Evolutionary conservation across 2,113 vertebrate genomes (phyloP).

Genomic region (Hymenochirus boettgeri): DNA sequence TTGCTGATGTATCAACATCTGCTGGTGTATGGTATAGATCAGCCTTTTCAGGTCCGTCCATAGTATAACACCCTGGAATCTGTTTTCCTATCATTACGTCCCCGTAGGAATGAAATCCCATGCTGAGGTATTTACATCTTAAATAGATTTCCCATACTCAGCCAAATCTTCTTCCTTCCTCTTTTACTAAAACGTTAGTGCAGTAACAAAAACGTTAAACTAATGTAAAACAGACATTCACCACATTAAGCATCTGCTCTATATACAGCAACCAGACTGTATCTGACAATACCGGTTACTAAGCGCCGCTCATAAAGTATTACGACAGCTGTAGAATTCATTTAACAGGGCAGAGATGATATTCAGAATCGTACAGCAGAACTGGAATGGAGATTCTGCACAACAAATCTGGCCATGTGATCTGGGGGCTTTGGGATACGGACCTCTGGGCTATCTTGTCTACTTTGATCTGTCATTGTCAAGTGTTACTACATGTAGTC

Average conservation of each 20-base stretch:
- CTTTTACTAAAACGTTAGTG: too few relatives aligned
- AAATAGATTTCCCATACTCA: too few relatives aligned
- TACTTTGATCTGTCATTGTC: conserved; percentile 27
- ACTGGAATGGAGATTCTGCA: conserved; percentile 6
- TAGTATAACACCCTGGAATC: too few relatives aligned
- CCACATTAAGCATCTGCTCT: conserved; percentile 17
- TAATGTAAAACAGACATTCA: background rate
- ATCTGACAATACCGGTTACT: conserved; percentile 38
- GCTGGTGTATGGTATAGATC: too few relatives aligned
- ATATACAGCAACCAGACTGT: conserved; percentile 25
- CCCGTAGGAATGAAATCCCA: too few relatives aligned
- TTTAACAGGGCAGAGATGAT: conserved; percentile 34
- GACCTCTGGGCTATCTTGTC: conserved; percentile 26
- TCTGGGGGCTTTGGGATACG: conserved; percentile 18
- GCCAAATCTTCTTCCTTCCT: too few relatives aligned
- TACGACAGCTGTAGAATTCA: conserved; percentile 37
- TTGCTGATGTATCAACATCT: too few relatives aligned
- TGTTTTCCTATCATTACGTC: too few relatives aligned
- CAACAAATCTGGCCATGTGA: conserved; percentile 13
- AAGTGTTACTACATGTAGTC: conserved; percentile 19
- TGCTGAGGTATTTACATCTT: too few relatives aligned
- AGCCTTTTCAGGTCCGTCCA: too few relatives aligned
- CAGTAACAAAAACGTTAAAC: too few relatives aligned
- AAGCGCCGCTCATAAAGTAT: conserved; percentile 6
- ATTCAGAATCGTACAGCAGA: conserved; percentile 21